Conservation (phyloP, 2,113 vertebrate genomes). For the Oreocharis arfaki region DNA sequence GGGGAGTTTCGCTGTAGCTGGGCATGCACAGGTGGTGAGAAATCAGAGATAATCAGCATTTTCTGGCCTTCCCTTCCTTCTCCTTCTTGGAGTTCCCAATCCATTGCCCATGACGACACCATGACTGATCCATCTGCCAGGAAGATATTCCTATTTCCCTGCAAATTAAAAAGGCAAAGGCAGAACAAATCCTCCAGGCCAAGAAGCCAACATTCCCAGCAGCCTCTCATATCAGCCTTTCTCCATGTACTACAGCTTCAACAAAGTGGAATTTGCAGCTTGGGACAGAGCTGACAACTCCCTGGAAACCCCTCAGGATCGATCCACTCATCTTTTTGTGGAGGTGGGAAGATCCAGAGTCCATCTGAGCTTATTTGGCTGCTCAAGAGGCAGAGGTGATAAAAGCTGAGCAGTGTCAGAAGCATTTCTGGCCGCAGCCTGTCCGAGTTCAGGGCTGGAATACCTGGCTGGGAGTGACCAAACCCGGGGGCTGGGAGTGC, state of each 20-base stretch:
- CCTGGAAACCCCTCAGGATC: not conserved
- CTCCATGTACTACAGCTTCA: accelerated
- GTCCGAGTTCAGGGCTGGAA: not conserved
- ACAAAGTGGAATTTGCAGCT: not conserved
- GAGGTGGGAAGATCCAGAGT: not conserved
- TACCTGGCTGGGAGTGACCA: not conserved
- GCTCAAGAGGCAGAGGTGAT: not conserved
- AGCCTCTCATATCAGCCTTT: accelerated
- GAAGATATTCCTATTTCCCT: not conserved
- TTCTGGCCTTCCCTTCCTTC: not conserved
- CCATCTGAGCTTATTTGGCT: not conserved
- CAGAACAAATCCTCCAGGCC: not conserved
- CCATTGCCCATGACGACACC: not conserved
- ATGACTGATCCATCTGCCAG: accelerated
- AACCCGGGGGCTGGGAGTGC: not conserved
- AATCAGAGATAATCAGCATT: not conserved
- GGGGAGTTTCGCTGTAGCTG: not conserved
- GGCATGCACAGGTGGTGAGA: not conserved
- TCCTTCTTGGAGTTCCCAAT: not conserved
- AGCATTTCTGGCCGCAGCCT: not conserved
- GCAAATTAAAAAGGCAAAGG: not conserved
- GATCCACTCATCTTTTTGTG: not conserved
- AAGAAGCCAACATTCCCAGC: not conserved
- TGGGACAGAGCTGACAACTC: not conserved
- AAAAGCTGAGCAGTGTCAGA: not conserved